phyloP scores from a whole-genome alignment of 2,888 invertebrate species.

The Notodonta ziczac region DNA sequence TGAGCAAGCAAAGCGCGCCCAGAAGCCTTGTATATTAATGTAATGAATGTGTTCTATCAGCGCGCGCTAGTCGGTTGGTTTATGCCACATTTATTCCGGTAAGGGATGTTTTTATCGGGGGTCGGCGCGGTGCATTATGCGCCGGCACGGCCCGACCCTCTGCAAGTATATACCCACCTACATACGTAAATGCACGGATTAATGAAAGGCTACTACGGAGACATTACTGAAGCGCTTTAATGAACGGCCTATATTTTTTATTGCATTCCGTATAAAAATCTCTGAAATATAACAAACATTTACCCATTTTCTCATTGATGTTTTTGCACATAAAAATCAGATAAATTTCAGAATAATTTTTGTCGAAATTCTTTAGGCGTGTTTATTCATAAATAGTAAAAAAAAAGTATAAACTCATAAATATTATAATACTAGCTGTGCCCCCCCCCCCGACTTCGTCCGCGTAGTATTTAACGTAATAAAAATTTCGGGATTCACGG shows the following conservation, averaged over 20 bases:
- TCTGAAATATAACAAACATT: too few relatives aligned
- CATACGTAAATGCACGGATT: slow-evolving; percentile 50
- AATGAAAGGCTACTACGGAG: slow-evolving; percentile 36
- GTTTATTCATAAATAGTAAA: too few relatives aligned
- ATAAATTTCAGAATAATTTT: too few relatives aligned
- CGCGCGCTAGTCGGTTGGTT: neutral
- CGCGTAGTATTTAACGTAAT: too few relatives aligned
- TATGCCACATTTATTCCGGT: slow-evolving; percentile 41
- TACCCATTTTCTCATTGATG: too few relatives aligned
- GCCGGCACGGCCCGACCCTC: slow-evolving; percentile 44
- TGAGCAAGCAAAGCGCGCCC: neutral
- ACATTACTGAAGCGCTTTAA: slow-evolving; percentile 34
- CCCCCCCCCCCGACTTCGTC: too few relatives aligned
- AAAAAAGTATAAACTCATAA: too few relatives aligned
- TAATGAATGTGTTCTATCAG: slow-evolving; percentile 21
- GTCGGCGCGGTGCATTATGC: slow-evolving; percentile 50
- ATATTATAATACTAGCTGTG: too few relatives aligned
- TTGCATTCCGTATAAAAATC: neutral
- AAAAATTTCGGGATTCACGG: too few relatives aligned
- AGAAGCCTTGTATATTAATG: neutral
- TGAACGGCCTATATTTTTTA: slow-evolving; percentile 8
- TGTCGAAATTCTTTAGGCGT: too few relatives aligned
- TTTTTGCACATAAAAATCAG: too few relatives aligned
- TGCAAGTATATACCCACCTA: slow-evolving; percentile 34
- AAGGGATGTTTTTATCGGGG: slow-evolving; percentile 51